Evolutionary conservation across 92 coral and sea anemone genomes (phyloP), one percentile per base, ranked within the genome.

Genomic region (Palythoa grandiflora): DNA sequence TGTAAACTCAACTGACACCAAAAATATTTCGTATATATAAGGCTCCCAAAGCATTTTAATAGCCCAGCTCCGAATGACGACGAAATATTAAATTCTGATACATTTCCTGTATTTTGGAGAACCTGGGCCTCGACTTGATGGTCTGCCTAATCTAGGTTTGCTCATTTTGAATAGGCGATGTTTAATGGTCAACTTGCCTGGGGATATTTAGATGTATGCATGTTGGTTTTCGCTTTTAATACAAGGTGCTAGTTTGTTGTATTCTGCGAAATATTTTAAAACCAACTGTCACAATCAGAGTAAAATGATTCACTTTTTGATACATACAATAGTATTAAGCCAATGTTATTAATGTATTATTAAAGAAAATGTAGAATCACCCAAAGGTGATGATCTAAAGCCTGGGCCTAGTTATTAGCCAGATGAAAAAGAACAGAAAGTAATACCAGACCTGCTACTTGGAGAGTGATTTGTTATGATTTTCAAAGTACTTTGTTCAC

Each of bases 11-110:
- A 60, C 68, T 13, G 20, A 60, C 68, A 60, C 20, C 68, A 60
- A 60, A 60, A 13, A 60, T 60, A 60, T 60, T 60, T 60, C 68
- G 68, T 60, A 60, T 54, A 54, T 54, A 54, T 54, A 60, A 60
- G 68, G 68, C 68, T 60, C 68, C 68, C 68, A 60, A 60, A 60
- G 68, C 68, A 60, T 60, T 54, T 54, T 54, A 54, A 54, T 54
- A 54, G 61, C 61, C 61, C 61, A 54, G 61, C 61, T 54, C 61
- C 61, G 61, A 54, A 54, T 54, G 61, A 54, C 61, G 61, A 54
- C 61, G 61, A 54, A 54, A 54, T 54, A 2, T 54, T 54, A 54
- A 54, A 54, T 54, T 54, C 61, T 54, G 61, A 54, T 54, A 54
- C 61, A 54, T 54, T 54, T 54, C 11, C 61, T 54, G 61, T 54